These are phyloP conservation scores for Notamacropus eugenii DNA, from an alignment of 2,797 vertebrate genomes.

Conservation along the genomic window DNA sequence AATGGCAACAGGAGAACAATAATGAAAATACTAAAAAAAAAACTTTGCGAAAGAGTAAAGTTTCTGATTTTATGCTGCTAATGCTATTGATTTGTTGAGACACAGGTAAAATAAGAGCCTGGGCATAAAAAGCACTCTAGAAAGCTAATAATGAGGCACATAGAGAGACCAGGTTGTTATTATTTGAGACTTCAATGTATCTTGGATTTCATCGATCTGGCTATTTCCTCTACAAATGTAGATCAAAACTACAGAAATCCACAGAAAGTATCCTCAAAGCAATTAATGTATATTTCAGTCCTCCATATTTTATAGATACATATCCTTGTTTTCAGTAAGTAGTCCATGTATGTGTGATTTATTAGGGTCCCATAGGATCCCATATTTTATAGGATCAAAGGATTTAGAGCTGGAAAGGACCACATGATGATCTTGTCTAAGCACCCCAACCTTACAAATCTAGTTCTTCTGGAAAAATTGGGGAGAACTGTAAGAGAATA, in stretches of 20 bases:
- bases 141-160: rapidly evolving
- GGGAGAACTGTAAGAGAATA: not conserved
- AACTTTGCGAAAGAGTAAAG: not conserved
- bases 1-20: not conserved
- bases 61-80: not conserved
- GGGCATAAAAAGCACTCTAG: not conserved
- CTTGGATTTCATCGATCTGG: not conserved
- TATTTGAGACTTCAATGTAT: not conserved
- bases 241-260: not conserved
- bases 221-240: not conserved
- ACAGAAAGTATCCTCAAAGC: not conserved
- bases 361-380: not conserved
- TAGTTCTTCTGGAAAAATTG: not conserved
- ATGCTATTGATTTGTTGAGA: not conserved
- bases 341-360: not conserved
- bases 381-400: not conserved
- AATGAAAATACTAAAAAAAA: not conserved
- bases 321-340: not conserved
- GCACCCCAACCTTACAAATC: not conserved
- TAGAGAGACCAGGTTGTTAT: not conserved
- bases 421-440: not conserved
- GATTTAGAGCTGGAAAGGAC: not conserved
- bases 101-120: not conserved
- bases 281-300: not conserved
- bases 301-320: not conserved